Base-by-base conservation (phyloP, 1,140 invertebrate species). In the Anoplophora glabripennis region DNA sequence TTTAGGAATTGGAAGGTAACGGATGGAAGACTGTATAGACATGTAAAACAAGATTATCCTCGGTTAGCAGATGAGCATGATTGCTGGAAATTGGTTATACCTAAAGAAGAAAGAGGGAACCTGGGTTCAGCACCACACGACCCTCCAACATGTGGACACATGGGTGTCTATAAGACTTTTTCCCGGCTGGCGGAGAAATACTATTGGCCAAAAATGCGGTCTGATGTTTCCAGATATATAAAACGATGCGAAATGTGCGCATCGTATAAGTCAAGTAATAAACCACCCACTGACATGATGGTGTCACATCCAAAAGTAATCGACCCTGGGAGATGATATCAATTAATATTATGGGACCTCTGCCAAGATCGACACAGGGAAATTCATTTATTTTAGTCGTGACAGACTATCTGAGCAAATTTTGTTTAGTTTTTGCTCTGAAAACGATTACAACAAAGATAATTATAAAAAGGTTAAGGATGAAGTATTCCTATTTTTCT, bases 21-120 rank as follows among this genome's bases (percentile, higher is more conserved):
- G 17, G 9, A 48, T 48, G 21, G 21, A n/a, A 15, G n/a, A 17
- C 11, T 48, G 2, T 48, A 48, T 9, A 48, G 9, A 48, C 9
- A 48, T 28, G 46, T 48, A n/a, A 15, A 28, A n/a, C 17, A 18
- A n/a, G n/a, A 15, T 17, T 17, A 12, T 41, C 40, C 40, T 12
- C n/a, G 7, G 40, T 17, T 41, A 7, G n/a, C 40, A 12, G 15
- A 12, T 41, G 40, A 4, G 2, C n/a, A 12, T 17, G 40, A 41
- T 17, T 41, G 15, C 2, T 71, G 68, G 69, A 75, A 72, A 47
- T 11, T 64, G 38, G 64, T 71, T 8, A 15, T 68, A 10, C 67
- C 65, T 1, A 8, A 45, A 14, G 58, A 67, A 33, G 33, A 54
- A 12, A 42, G 64, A 17, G 7, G 12, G 14, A 9, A 10, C 3